Evolutionary conservation across 2,888 invertebrate genomes (phyloP).

Genomic region (Thecophora atra): DNA sequence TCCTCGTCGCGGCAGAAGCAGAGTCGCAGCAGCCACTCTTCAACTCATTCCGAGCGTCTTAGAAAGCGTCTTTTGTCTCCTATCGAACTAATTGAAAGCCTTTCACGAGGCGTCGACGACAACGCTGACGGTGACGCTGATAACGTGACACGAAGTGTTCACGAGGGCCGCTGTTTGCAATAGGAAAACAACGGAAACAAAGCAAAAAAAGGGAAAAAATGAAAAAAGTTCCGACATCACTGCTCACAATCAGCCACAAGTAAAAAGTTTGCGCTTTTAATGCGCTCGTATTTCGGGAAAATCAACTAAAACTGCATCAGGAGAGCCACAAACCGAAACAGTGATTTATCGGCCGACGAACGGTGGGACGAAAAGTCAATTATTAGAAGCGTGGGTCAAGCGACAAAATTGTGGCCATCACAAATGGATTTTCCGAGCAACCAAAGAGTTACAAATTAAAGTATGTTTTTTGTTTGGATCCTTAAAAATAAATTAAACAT

Average conservation of each 20-base stretch:
- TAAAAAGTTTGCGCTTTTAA: conserved; percentile 39
- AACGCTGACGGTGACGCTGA: conserved; percentile 7
- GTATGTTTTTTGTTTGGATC: too few relatives aligned
- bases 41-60: background rate
- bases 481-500: too few relatives aligned
- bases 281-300: conserved; percentile 39
- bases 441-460: too few relatives aligned
- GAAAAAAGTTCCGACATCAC: background rate
- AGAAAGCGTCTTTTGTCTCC: conserved; percentile 32
- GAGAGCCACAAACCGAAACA: conserved; percentile 14
- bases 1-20: background rate
- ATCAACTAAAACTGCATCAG: conserved; percentile 30
- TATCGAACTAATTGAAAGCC: conserved; percentile 55
- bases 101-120: conserved; percentile 45
- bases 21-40: conserved; percentile 5
- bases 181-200: background rate
- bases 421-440: too few relatives aligned
- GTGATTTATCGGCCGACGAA: background rate
- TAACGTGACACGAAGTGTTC: conserved; percentile 30
- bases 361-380: background rate
- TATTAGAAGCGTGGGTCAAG: too few relatives aligned
- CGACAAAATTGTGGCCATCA: too few relatives aligned
- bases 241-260: background rate
- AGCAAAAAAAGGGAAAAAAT: background rate
- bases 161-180: background rate